Percentiles rank a stretch among this genome's conserved stretches.
Conservation (phyloP, 2,797 vertebrate genomes). For the Mastacembelus armatus region DNA sequence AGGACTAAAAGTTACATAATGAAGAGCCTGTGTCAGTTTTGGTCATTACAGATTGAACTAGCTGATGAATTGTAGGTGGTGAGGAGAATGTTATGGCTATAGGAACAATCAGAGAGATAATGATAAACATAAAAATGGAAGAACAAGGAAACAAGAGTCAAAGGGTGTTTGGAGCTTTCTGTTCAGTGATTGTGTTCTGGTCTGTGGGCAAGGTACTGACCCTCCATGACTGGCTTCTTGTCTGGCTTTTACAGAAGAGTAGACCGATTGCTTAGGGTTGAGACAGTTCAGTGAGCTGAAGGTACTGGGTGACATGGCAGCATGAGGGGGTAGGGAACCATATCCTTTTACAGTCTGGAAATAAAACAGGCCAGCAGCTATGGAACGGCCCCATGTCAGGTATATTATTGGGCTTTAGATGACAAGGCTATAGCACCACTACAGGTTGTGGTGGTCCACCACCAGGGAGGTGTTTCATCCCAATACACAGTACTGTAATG, state of each 20-base stretch:
- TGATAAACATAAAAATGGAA: constrained; percentile 55
- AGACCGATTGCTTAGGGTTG: constrained; percentile 63
- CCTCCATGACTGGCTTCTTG: constrained; percentile 66
- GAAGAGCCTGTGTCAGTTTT: constrained; percentile 15
- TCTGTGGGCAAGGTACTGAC: constrained; percentile 40
- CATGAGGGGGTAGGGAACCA: constrained; percentile 29
- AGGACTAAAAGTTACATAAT: constrained; percentile 33
- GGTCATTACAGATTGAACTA: constrained; percentile 32
- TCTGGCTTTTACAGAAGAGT: constrained; percentile 68
- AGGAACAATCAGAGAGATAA: constrained; percentile 47
- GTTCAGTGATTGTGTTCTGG: constrained; percentile 30
- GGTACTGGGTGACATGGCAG: constrained; percentile 64
- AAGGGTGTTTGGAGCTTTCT: constrained; percentile 27
- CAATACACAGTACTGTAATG: not conserved
- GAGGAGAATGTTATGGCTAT: constrained; percentile 59
- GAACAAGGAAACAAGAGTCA: constrained; percentile 11
- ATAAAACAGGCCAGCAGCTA: constrained; percentile 57
- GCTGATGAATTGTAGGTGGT: constrained; percentile 31
- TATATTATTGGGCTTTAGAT: constrained; percentile 45
- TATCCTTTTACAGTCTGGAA: constrained; percentile 82
- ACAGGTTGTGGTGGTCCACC: constrained; percentile 23
- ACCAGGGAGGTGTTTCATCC: constrained; percentile 19
- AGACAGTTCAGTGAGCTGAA: constrained; percentile 67
- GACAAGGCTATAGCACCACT: constrained; percentile 24
- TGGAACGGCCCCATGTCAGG: constrained; percentile 34